These are phyloP conservation scores for Heliothis peltigera DNA, from an alignment of 2,888 invertebrate species.

Conservation along the genomic window DNA sequence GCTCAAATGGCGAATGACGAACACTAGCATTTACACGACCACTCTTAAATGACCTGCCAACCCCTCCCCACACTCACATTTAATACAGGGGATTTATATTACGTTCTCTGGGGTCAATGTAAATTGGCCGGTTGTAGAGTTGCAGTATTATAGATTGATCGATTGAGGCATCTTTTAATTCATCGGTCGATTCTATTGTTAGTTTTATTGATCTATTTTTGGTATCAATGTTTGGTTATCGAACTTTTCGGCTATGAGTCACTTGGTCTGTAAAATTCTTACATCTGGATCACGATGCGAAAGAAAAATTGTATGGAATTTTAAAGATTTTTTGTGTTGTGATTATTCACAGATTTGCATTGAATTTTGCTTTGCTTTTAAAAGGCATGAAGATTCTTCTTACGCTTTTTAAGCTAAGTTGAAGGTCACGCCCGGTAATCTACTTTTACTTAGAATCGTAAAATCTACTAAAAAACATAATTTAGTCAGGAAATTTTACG, in stretches of 20 bases:
- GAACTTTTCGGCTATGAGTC: conserved; percentile 45
- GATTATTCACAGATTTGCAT: background rate
- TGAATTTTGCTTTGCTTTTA: too few species aligned
- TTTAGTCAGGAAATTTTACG: too few species aligned
- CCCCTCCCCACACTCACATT: conserved; percentile 10
- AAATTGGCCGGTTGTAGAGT: conserved; percentile 37
- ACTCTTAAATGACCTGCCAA: conserved; percentile 45
- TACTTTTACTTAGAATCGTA: too few species aligned
- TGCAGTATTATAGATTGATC: conserved; percentile 49
- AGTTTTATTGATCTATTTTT: conserved; percentile 60
- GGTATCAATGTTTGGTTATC: conserved; percentile 36
- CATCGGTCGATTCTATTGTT: conserved; percentile 62
- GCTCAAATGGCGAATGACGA: conserved; percentile 80
- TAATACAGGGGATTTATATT: background rate
- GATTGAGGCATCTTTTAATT: conserved; percentile 58
- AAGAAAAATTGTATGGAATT: conserved; percentile 15
- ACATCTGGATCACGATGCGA: conserved; percentile 31
- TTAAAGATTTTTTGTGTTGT: conserved; percentile 15
- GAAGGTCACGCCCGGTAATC: too few species aligned
- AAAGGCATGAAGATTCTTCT: too few species aligned
- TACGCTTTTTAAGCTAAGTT: too few species aligned
- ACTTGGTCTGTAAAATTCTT: conserved; percentile 30
- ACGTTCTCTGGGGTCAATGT: conserved; percentile 14
- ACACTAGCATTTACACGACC: conserved; percentile 63
- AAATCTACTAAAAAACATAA: too few species aligned